Evolutionary conservation across 2,797 vertebrate genomes (phyloP), one percentile per base, ranked within the genome.

Genomic region (Fringilla coelebs): DNA sequence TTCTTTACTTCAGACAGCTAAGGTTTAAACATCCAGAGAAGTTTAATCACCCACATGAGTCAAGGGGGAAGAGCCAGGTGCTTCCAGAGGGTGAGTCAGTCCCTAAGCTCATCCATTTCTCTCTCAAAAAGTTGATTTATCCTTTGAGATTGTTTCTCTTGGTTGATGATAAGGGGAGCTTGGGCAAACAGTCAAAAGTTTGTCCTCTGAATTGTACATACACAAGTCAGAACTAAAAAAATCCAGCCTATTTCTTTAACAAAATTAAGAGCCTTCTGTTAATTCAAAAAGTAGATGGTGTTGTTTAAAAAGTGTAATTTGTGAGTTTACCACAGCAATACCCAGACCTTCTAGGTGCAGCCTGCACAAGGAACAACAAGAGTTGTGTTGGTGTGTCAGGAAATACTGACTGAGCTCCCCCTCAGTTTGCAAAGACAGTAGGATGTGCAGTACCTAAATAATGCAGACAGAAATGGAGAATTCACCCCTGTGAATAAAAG

Each of bases 361-460:
- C 19, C 38, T 78, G 34, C 16, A 26, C 2, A 9, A 67, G 45
- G 36, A 93, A 52, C 8, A 67, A 14, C 8, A 67, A 14, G 26
- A 75, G 26, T 3, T 40, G 10, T 51, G 31, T 34, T 48, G 20
- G 5, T 34, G 41, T 6, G 8, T 36, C 75, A 71, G 67, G 38
- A 60, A 89, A 73, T 17, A n/a, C 2, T 0, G 0, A 38, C 11
- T 57, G 54, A 65, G 2, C 3, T 4, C 1, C 2, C 11, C 49
- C 71, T 34, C 46, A 32, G 14, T n/a, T 38, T 67, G n/a, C 48
- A 85, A 68, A 84, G 34, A 29, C 24, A 57, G 28, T 17, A 52
- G 48, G n/a, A 48, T 1, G 9, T 24, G 25, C 12, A 58, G 11
- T 5, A 18, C 3, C 12, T 1, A 22, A 7, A 28, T 13, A 19